Evolutionary conservation across 2,888 invertebrate genomes (phyloP).

Genomic region (Lepidochrysops patricia): DNA sequence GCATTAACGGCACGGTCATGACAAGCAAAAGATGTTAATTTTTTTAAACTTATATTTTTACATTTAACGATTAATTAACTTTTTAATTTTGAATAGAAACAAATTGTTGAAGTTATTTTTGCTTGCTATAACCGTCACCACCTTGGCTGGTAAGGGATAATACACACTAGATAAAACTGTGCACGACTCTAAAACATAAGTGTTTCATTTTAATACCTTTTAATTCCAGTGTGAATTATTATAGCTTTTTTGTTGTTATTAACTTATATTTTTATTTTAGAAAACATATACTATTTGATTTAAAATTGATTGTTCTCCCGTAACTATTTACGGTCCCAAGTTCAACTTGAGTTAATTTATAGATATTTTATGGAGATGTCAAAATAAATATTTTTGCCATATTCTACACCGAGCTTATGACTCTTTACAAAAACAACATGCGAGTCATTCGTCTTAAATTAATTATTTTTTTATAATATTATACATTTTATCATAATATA

Average conservation of each 20-base stretch:
- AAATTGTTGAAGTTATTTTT: neutral
- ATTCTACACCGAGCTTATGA: neutral
- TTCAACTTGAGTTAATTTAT: constrained; percentile 14
- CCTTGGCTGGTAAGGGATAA: neutral
- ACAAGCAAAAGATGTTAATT: neutral
- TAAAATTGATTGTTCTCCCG: constrained; percentile 9
- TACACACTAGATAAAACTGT: neutral
- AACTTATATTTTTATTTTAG: constrained; percentile 1
- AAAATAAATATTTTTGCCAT: neutral
- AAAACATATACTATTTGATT: neutral
- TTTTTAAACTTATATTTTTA: neutral
- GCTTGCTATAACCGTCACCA: neutral
- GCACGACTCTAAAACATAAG: constrained; percentile 3
- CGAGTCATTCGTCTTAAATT: constrained; percentile 9
- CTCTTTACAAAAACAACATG: neutral
- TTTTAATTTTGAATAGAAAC: too few relatives aligned
- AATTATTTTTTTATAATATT: neutral
- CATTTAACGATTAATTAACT: too few relatives aligned
- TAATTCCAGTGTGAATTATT: neutral
- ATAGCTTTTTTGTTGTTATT: neutral
- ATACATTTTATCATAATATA: constrained; percentile 6
- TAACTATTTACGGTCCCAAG: constrained; percentile 17
- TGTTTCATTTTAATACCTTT: too few relatives aligned
- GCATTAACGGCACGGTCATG: neutral
- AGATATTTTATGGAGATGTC: neutral